Base-by-base conservation (phyloP, 2,113 vertebrate species). In the Callocephalon fimbriatum region DNA sequence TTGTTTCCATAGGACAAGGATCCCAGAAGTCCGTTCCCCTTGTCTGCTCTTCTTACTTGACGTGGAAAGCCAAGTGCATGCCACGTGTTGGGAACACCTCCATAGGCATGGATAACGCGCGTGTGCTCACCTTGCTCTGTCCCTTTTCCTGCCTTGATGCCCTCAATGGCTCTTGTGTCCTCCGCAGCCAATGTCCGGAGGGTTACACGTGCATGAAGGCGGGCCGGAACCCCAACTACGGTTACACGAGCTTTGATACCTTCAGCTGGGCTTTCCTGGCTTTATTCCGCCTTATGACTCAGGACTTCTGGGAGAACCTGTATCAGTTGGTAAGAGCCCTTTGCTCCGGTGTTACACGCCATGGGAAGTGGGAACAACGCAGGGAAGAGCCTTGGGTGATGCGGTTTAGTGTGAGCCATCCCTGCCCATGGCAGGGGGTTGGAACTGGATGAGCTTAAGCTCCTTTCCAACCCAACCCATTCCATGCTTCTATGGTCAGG, bases 261-360 rank as follows among this genome's bases (percentile, higher is more conserved):
- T 99, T 99, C 72, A 99, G 99, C 97, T 99, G 99, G 99, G 99
- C 99, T 85, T 99, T 99, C 72, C 98, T 99, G 93, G 99, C 99
- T 86, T 98, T 99, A 5, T 99, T 99, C 97, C 99, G 99, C 82
- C 99, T 99, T 97, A 99, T 99, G 99, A 99, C 99, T 94, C 99
- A 99, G 98, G 99, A 99, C 96, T 99, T 99, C 40, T 99, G 99
- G 99, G 99, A 99, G 93, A 99, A 99, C 97, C 98, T 99, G 59
- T 99, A 99, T 97, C 99, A 99, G 48, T 97, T 99, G 98, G 99
- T 99, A 96, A 99, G 97, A 89, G 25, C 5, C 0, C 26, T 68
- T 59, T 0, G 9, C n/a, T 45, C 71, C 1, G 1, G 8, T 10
- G 48, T 50, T 15, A 1, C 0, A 0, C 8, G 0, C 1, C 4